These are phyloP conservation scores for Cantharis rustica DNA, from an alignment of 2,888 invertebrate genomes.

Conservation along the genomic window DNA sequence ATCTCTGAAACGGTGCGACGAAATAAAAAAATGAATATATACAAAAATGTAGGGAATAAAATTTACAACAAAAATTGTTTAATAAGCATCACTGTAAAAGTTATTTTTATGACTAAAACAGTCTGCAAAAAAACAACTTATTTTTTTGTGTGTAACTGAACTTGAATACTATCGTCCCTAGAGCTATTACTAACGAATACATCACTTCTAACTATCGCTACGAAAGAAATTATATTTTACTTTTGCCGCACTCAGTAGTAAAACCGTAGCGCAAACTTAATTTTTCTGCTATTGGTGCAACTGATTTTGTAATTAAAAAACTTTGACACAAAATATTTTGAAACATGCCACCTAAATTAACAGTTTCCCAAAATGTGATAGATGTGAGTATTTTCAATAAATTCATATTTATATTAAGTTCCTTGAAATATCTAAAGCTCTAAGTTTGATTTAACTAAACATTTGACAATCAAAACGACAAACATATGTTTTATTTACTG, in stretches of 20 bases:
- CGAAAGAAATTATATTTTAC: no score
- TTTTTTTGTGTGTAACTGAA: no score
- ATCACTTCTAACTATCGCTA: no score
- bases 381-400: conserved; percentile 62
- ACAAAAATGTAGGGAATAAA: no score
- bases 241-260: not conserved
- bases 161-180: no score
- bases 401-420: not conserved
- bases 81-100: no score
- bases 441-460: conserved; percentile 4
- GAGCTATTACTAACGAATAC: no score
- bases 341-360: conserved; percentile 73
- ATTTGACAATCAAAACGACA: conserved; percentile 2
- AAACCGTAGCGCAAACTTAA: not conserved
- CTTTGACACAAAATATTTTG: not conserved
- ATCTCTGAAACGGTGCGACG: no score
- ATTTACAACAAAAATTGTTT: no score
- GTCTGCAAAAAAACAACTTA: no score
- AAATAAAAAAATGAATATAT: no score
- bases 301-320: not conserved
- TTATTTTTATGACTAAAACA: no score
- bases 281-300: not conserved
- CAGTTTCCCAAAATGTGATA: conserved; percentile 72
- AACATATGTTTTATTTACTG: conserved; percentile 25
- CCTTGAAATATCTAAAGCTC: not conserved